Evolutionary conservation across 2,888 invertebrate species (phyloP), one percentile per base, ranked within the genome.

Genomic region (Rambutsinella grinnellia): DNA sequence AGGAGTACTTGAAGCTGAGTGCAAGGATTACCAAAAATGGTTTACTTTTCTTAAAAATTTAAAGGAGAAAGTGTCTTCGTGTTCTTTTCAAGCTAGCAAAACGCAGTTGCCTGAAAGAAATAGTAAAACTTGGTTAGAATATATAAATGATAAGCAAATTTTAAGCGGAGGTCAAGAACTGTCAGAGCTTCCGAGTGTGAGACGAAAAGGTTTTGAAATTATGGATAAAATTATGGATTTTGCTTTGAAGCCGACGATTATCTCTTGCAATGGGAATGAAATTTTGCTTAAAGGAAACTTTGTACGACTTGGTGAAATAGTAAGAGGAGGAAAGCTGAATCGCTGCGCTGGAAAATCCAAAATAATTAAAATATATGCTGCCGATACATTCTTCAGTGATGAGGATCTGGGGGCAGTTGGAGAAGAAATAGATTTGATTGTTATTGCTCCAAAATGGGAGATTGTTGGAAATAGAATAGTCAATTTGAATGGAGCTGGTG

Each of bases 401-500:
- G 15, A 2, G 2, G 44, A 62, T 19, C 26, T 62, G 24, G 26
- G 27, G 3, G 62, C 47, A 23, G 26, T 24, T 6, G 62, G 62
- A 8, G 24, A 47, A 17, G 62, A 62, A 17, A n/a, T 62, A 27
- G 49, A 49, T 27, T n/a, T 62, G 8, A 27, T 49, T n/a, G 13
- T 62, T 13, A 19, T 62, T 24, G 62, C 62, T 10, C 62, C 62
- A 49, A 49, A 47, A 8, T 62, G 62, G 62, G 6, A 26, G 6
- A 19, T 62, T n/a, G 19, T 62, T 23, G 62, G 62, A n/a, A 26
- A 47, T n/a, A 23, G 21, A 5, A 3, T 17, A 8, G n/a, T 62
- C n/a, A 17, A 62, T 15, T 26, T 62, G 49, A 24, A 26, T 62
- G 62, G 62, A 2, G n/a, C n/a, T n/a, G n/a, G n/a, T n/a, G n/a